phyloP scores from a whole-genome alignment of 1,140 invertebrate species.

The Conus betulinus region DNA sequence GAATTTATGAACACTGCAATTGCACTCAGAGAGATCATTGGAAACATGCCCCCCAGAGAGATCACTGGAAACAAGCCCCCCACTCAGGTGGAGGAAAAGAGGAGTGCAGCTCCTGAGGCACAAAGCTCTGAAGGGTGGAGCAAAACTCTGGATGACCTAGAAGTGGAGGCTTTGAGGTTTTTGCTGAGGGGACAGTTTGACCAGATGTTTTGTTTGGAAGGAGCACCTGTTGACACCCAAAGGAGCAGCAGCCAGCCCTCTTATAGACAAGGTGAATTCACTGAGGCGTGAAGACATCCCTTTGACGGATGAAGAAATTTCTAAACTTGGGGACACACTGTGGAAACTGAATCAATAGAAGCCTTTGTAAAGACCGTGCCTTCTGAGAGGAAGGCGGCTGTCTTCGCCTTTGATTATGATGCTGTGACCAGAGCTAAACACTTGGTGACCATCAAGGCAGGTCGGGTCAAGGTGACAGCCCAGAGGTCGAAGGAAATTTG shows the following conservation, averaged over 20 bases:
- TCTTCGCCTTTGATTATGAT: conserved; percentile 17
- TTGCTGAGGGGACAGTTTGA: not conserved
- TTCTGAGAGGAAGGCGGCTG: not conserved
- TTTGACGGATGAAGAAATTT: not conserved
- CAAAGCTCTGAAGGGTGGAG: not conserved
- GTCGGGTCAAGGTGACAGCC: not conserved
- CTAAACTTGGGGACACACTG: not conserved
- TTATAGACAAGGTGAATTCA: not conserved
- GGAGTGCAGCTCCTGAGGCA: no score
- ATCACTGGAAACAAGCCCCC: not conserved
- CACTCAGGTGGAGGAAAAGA: no score
- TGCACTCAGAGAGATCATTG: not conserved
- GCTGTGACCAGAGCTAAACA: conserved; percentile 7
- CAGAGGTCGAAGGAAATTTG: conserved; percentile 1
- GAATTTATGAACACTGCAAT: not conserved
- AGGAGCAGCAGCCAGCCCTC: not conserved
- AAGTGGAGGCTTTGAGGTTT: not conserved
- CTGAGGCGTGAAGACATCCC: not conserved
- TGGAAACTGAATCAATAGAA: not conserved
- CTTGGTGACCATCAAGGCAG: not conserved
- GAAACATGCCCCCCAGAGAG: not conserved
- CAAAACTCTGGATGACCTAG: not conserved
- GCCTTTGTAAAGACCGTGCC: not conserved
- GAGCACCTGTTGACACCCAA: not conserved
- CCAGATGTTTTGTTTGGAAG: not conserved